Evolutionary conservation across 2,888 invertebrate species (phyloP).

Genomic region (Piscicola geometra): DNA sequence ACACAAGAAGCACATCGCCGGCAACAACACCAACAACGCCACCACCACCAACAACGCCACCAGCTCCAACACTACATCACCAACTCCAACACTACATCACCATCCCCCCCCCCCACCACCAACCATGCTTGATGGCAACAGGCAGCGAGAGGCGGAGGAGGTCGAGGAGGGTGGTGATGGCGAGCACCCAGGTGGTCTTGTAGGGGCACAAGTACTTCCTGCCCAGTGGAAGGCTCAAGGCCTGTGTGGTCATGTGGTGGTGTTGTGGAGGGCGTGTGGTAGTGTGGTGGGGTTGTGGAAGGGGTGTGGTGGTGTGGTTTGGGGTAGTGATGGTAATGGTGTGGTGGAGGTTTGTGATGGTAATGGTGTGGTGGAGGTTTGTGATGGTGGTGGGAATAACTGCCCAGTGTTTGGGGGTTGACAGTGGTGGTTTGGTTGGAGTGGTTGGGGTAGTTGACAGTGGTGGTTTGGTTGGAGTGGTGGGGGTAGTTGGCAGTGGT

Average conservation of each 20-base stretch:
- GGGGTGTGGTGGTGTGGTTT: too few relatives aligned
- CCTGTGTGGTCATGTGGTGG: slow-evolving; percentile 52
- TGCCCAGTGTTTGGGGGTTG: too few relatives aligned
- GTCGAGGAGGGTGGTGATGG: slow-evolving; percentile 70
- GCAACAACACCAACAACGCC: too few relatives aligned
- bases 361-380: too few relatives aligned
- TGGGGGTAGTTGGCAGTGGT: too few relatives aligned
- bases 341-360: too few relatives aligned
- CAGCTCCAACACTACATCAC: background rate
- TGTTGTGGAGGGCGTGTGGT: background rate
- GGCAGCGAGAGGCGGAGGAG: slow-evolving; percentile 80
- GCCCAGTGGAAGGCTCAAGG: slow-evolving; percentile 69
- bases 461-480: too few relatives aligned
- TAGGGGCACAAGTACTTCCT: slow-evolving; percentile 77
- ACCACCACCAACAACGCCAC: too few relatives aligned
- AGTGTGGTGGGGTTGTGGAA: background rate
- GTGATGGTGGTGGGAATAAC: too few relatives aligned
- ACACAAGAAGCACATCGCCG: background rate
- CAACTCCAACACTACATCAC: background rate
- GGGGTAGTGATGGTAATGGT: too few relatives aligned
- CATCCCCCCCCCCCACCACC: slow-evolving; percentile 50
- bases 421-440: too few relatives aligned
- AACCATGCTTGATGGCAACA: slow-evolving; percentile 72
- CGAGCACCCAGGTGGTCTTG: slow-evolving; percentile 75
- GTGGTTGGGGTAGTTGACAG: too few relatives aligned